Percentiles rank a stretch among this genome's conserved stretches.
Conservation (phyloP, 2,888 invertebrate genomes). For the Petrolisthes manimaculis region DNA sequence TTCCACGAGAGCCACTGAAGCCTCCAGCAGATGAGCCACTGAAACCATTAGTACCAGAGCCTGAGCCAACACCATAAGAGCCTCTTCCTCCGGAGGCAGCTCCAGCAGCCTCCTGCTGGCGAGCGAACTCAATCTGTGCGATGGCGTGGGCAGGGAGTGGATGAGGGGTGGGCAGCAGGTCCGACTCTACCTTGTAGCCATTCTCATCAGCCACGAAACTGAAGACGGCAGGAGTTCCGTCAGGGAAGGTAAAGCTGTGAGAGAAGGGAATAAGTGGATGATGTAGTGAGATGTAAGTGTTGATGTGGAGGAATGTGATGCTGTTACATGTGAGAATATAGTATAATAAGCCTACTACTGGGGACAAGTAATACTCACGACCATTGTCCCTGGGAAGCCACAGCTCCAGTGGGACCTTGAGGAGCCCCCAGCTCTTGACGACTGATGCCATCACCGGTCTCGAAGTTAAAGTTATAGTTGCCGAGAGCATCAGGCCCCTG, state of each 20-base stretch:
- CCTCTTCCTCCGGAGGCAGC: constrained; percentile 27
- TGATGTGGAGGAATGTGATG: too few species aligned
- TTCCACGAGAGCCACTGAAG: constrained; percentile 20
- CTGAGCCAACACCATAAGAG: constrained; percentile 21
- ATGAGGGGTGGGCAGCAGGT: constrained; percentile 50
- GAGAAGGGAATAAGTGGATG: background rate
- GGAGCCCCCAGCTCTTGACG: constrained; percentile 26
- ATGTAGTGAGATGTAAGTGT: background rate
- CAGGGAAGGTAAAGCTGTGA: constrained; percentile 58
- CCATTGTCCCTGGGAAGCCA: constrained; percentile 55
- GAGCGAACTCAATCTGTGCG: constrained; percentile 53
- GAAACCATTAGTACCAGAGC: constrained; percentile 13
- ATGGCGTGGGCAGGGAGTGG: constrained; percentile 52
- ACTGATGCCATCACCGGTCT: constrained; percentile 41
- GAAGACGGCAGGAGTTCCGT: constrained; percentile 47
- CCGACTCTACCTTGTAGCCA: constrained; percentile 43
- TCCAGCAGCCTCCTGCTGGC: constrained; percentile 24
- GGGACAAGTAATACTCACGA: constrained; percentile 38
- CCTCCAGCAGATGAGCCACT: constrained; percentile 21
- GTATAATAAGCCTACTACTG: too few species aligned
- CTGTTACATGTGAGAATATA: too few species aligned
- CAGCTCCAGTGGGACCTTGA: constrained; percentile 39
- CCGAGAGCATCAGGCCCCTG: constrained; percentile 47
- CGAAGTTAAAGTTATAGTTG: constrained; percentile 53
- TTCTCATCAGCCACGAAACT: constrained; percentile 54